These are phyloP conservation scores for Catamblyrhynchus diadema DNA, from an alignment of 2,797 vertebrate species.

Conservation along the genomic window DNA sequence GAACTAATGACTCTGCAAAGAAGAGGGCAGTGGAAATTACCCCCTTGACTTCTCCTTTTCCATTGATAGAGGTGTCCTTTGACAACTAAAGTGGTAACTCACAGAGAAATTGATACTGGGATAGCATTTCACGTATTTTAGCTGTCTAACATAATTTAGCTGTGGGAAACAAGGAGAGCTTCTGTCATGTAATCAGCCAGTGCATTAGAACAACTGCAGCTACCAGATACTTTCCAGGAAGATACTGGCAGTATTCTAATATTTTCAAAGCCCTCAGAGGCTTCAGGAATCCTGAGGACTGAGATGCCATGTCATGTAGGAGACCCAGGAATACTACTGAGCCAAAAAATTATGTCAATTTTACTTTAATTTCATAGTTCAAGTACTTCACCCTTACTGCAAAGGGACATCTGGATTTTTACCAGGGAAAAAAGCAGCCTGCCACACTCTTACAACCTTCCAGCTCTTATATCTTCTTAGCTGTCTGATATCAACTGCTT, in stretches of 20 bases:
- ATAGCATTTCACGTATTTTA: slow-evolving; percentile 25
- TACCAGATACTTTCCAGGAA: not conserved
- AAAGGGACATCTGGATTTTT: not conserved
- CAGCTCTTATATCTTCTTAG: not conserved
- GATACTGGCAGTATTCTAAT: not conserved
- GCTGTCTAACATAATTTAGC: slow-evolving; percentile 47
- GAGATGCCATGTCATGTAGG: not conserved
- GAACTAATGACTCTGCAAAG: slow-evolving; percentile 20
- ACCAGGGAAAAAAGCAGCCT: not conserved
- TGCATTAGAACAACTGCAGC: not conserved
- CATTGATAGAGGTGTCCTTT: slow-evolving; percentile 14
- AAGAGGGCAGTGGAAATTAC: slow-evolving; percentile 35
- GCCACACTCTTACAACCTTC: not conserved
- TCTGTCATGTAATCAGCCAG: slow-evolving; percentile 12
- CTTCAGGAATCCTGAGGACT: not conserved
- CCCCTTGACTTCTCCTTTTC: slow-evolving; percentile 15
- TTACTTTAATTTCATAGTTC: not conserved
- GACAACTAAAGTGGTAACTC: slow-evolving; percentile 41
- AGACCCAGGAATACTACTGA: not conserved
- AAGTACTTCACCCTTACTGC: not conserved
- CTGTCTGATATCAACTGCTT: not conserved
- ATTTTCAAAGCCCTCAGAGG: not conserved
- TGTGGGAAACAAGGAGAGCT: slow-evolving; percentile 3
- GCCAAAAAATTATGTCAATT: not conserved
- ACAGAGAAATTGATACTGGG: slow-evolving; percentile 29